These are phyloP conservation scores for Porites rus DNA, from an alignment of 92 coral and sea anemone species.

Conservation along the genomic window DNA sequence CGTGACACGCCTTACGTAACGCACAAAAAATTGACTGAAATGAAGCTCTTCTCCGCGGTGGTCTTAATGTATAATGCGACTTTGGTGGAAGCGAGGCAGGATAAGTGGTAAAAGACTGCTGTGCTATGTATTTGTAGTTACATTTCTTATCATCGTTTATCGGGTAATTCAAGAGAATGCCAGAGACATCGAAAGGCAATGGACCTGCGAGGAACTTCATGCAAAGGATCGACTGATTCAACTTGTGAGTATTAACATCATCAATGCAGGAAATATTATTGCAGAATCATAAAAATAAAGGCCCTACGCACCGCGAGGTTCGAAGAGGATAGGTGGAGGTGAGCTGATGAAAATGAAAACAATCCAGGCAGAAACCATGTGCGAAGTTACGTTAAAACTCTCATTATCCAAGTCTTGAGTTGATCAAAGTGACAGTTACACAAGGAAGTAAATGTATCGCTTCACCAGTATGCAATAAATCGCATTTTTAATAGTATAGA, in stretches of 20 bases:
- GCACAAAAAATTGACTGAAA: not conserved
- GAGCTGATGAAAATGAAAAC: no score
- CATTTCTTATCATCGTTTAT: not conserved
- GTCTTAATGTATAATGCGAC: not conserved
- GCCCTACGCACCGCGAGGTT: no score
- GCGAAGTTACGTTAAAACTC: no score
- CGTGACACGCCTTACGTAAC: not conserved
- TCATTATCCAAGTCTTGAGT: no score
- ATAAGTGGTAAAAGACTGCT: constrained; percentile 6
- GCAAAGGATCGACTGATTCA: constrained; percentile 27
- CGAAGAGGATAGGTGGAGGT: no score
- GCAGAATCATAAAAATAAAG: not conserved
- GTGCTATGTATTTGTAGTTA: constrained; percentile 18
- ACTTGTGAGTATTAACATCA: constrained; percentile 24
- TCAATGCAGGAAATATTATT: not conserved
- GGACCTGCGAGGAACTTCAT: constrained; percentile 41
- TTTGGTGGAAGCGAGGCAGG: constrained; percentile 11
- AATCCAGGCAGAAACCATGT: no score
- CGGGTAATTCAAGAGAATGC: not conserved
- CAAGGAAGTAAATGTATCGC: no score
- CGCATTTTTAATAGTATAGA: no score
- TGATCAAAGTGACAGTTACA: no score
- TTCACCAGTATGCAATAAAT: no score
- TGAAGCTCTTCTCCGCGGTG: not conserved
- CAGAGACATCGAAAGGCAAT: constrained; percentile 6